Evolutionary conservation across 2,888 invertebrate genomes (phyloP), one percentile per base, ranked within the genome.

Genomic region (Chaetogeoica ovagalla): DNA sequence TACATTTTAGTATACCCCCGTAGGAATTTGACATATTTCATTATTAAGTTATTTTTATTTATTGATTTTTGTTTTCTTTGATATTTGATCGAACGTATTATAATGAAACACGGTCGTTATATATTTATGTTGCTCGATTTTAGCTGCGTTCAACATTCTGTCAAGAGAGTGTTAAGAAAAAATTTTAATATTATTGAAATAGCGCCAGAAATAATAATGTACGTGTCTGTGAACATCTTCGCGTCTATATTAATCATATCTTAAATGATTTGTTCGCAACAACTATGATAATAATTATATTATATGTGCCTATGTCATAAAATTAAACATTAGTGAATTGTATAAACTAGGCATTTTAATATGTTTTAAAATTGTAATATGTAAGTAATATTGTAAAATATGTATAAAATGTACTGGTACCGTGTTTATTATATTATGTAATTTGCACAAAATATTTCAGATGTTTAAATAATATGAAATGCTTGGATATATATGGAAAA

Each of bases 161-260:
- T 13, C 30, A 30, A 73, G 30, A 1, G 48, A 73, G 62, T 73
- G 30, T 15, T 23, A 30, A 60, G 30, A 60, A 57, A 70, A 37
- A 13, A 52, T 70, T 15, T 39, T 39, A 15, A n/a, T 39, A 30
- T 52, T 48, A n/a, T 52, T 73, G 62, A 48, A 73, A 62, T 30
- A n/a, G 13, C 8, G 72, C 72, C 72, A 73, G 30, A 62, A 59
- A 65, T 63, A n/a, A 60, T 72, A 60, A 48, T 43, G 60, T 17
- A 15, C 19, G 23, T 62, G 48, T 62, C 72, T 62, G 62, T 30
- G 23, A 48, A 73, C 48, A 62, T 73, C 62, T 73, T 11, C n/a
- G n/a, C 52, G 60, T 73, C 62, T 62, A 13, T 1, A 23, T 52
- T 23, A 52, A 23, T 68, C 17, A 23, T 48, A 9, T 48, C 39